A percentile compares a stretch with the other conserved stretches of the same genome.
These are phyloP conservation scores for Ganaspis sp. DNA, from an alignment of 1,140 invertebrate genomes.

Conservation along the genomic window DNA sequence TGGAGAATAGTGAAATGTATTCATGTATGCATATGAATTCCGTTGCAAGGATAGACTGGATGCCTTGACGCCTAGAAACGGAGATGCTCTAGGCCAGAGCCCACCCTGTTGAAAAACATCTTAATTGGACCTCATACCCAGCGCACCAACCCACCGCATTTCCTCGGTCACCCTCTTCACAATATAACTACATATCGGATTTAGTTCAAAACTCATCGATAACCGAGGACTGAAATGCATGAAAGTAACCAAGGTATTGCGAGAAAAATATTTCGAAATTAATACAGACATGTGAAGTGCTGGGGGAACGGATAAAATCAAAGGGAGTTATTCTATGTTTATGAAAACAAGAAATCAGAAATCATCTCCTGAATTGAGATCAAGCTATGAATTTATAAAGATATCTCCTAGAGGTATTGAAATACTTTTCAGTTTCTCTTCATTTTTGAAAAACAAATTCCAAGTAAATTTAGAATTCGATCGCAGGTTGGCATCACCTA, in stretches of 20 bases:
- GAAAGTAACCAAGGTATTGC: not conserved
- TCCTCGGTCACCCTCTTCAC: slow-evolving; percentile 14
- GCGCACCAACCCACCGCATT: not conserved
- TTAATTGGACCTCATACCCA: slow-evolving; percentile 55
- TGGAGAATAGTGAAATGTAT: slow-evolving; percentile 64
- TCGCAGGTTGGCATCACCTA: too few relatives aligned
- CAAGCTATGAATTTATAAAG: not conserved
- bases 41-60: slow-evolving; percentile 48
- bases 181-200: not conserved
- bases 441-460: too few relatives aligned
- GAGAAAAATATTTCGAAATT: not conserved
- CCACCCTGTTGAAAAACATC: slow-evolving; percentile 56
- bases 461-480: too few relatives aligned
- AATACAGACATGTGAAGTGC: not conserved
- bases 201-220: slow-evolving; percentile 18
- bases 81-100: slow-evolving; percentile 54
- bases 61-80: slow-evolving; percentile 51
- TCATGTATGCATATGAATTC: slow-evolving; percentile 67
- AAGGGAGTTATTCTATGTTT: slow-evolving; percentile 1
- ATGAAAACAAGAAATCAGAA: not conserved
- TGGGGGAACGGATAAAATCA: not conserved
- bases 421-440: too few relatives aligned
- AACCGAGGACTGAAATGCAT: not conserved
- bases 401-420: too few relatives aligned
- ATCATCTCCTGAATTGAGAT: not conserved